Conservation (phyloP, 2,888 invertebrate genomes). For the Caenorhabditis panamensis region DNA sequence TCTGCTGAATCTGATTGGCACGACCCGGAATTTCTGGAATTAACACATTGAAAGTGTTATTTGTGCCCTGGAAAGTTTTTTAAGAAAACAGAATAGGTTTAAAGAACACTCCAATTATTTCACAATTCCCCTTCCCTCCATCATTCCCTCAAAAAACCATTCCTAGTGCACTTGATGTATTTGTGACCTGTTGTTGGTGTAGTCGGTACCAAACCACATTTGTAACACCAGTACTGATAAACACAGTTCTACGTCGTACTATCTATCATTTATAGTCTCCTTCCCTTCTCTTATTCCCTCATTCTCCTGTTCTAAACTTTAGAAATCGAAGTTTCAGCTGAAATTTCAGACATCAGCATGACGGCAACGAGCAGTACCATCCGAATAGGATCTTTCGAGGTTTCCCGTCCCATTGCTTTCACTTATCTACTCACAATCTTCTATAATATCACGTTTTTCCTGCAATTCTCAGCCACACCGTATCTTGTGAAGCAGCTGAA, state of each 20-base stretch:
- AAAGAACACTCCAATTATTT: slow-evolving; percentile 3
- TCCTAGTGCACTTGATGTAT: slow-evolving; percentile 25
- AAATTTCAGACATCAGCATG: slow-evolving; percentile 42
- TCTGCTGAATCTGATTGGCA: not conserved
- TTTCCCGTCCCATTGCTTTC: slow-evolving; percentile 65
- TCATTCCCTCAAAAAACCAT: no score
- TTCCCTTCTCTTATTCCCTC: slow-evolving; percentile 12
- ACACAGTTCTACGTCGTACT: slow-evolving; percentile 11
- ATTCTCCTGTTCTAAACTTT: not conserved
- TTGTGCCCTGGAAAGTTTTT: no score
- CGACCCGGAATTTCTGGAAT: not conserved
- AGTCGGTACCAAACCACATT: slow-evolving; percentile 43
- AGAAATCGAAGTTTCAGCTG: no score
- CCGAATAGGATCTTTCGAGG: slow-evolving; percentile 49
- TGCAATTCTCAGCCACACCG: slow-evolving; percentile 70
- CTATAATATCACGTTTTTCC: slow-evolving; percentile 74
- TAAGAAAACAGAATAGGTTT: not conserved
- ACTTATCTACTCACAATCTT: slow-evolving; percentile 70
- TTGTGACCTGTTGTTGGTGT: slow-evolving; percentile 4
- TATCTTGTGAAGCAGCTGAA: slow-evolving; percentile 67
- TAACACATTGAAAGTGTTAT: not conserved
- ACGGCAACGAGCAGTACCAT: slow-evolving; percentile 24
- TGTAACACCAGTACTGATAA: slow-evolving; percentile 37
- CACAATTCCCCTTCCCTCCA: no score
- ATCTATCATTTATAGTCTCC: no score